phyloP scores from a whole-genome alignment of 1,140 invertebrate genomes.

The Orchesella cincta region DNA sequence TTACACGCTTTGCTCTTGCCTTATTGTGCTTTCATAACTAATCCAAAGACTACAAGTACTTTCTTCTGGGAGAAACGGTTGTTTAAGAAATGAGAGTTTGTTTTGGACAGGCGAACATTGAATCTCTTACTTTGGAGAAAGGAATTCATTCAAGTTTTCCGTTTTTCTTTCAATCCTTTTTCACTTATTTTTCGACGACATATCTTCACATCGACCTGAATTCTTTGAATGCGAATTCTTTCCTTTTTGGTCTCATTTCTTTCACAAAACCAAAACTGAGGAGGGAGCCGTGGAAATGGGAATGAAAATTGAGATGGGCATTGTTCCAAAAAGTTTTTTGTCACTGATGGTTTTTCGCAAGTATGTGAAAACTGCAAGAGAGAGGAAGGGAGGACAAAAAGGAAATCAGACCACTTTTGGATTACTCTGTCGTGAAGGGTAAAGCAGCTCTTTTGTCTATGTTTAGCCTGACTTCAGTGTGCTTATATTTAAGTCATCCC shows the following conservation, averaged over 20 bases:
- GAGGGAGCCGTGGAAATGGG: neutral
- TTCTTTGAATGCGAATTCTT: constrained; percentile 1
- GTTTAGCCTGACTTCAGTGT: neutral
- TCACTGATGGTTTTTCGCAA: constrained; percentile 24
- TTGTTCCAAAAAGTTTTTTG: constrained; percentile 24
- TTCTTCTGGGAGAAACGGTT: neutral
- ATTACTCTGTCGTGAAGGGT: constrained; percentile 14
- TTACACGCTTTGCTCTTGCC: neutral
- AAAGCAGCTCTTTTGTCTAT: constrained; percentile 18
- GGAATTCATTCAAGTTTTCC: constrained; percentile 14
- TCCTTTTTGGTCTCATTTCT: neutral
- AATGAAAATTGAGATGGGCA: constrained; percentile 30
- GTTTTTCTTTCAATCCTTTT: constrained; percentile 3
- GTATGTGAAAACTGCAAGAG: constrained; percentile 4
- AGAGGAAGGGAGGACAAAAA: neutral
- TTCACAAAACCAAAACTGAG: constrained; percentile 15
- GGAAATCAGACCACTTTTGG: constrained; percentile 24
- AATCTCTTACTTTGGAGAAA: constrained; percentile 4
- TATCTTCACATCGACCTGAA: neutral
- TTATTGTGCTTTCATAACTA: neutral
- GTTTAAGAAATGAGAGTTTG: constrained; percentile 7
- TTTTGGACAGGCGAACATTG: constrained; percentile 20
- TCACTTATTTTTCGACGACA: neutral
- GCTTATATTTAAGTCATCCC: neutral
- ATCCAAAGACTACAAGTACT: neutral